A percentile compares a stretch with the other conserved stretches of the same genome.
Evolutionary conservation across 2,113 vertebrate species (phyloP).

Genomic region (Heterochromis multidens): DNA sequence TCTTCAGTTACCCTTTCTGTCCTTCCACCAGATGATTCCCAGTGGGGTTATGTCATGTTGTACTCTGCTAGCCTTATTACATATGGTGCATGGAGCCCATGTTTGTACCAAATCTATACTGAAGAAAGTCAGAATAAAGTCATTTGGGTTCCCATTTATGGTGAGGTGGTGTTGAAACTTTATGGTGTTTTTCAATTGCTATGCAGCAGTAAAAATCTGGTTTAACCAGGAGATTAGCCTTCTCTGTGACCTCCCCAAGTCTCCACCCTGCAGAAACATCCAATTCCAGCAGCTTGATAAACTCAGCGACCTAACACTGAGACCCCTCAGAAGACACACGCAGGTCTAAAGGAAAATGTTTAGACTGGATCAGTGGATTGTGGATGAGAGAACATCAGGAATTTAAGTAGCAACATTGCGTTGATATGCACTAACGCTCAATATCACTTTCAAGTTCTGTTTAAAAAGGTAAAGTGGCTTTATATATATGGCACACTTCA

Average conservation of each 20-base stretch:
- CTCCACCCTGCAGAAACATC: background rate
- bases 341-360: background rate
- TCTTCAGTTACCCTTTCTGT: background rate
- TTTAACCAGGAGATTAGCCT: background rate
- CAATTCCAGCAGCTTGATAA: background rate
- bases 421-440: background rate
- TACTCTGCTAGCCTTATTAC: slow-evolving; percentile 6
- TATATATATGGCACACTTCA: background rate
- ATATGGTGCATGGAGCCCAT: background rate
- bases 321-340: background rate
- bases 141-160: background rate
- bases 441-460: background rate
- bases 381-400: background rate
- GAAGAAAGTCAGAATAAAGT: slow-evolving; percentile 1
- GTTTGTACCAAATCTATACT: background rate
- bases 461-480: background rate
- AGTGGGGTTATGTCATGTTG: background rate
- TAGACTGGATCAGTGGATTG: background rate
- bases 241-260: background rate
- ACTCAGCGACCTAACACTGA: background rate
- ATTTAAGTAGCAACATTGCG: background rate
- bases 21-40: slow-evolving; percentile 3
- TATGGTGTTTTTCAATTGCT: slow-evolving; percentile 2
- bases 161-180: background rate
- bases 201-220: background rate